Evolutionary conservation across 2,113 vertebrate genomes (phyloP).

Genomic region (Rhizomys pruinosus): DNA sequence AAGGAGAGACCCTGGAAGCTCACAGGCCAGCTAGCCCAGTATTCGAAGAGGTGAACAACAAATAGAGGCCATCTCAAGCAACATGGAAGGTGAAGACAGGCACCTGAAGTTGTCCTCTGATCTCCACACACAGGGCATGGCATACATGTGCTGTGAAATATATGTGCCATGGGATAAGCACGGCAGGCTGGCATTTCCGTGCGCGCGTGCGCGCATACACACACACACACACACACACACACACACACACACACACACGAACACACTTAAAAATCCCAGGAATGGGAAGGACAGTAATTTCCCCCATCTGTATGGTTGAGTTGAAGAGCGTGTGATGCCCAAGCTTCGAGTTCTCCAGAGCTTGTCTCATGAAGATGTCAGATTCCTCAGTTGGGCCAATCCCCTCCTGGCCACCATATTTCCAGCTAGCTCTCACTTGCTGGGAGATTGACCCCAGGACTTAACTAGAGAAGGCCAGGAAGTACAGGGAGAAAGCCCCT

Average conservation of each 20-base stretch:
- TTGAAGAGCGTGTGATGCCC: not conserved
- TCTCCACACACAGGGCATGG: not conserved
- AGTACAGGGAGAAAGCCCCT: not conserved
- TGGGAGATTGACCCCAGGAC: not conserved
- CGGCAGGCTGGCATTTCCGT: too few species aligned
- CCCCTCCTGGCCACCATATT: accelerated
- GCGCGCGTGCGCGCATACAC: too few species aligned
- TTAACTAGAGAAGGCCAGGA: not conserved
- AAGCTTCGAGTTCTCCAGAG: not conserved
- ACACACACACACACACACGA: too few species aligned
- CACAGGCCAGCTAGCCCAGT: too few species aligned
- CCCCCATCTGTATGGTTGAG: not conserved
- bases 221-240: too few species aligned
- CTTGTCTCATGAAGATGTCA: not conserved
- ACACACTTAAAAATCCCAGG: too few species aligned
- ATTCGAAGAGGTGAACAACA: not conserved
- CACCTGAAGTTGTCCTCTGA: not conserved
- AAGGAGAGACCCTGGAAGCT: too few species aligned
- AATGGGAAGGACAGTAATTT: not conserved
- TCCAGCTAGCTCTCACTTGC: not conserved
- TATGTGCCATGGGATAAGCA: too few species aligned
- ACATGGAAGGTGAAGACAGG: not conserved
- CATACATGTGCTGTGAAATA: too few species aligned
- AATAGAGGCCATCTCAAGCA: not conserved
- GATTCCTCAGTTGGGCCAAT: not conserved